Conservation (phyloP, 2,113 vertebrate species). For the Gallinago undulata region DNA sequence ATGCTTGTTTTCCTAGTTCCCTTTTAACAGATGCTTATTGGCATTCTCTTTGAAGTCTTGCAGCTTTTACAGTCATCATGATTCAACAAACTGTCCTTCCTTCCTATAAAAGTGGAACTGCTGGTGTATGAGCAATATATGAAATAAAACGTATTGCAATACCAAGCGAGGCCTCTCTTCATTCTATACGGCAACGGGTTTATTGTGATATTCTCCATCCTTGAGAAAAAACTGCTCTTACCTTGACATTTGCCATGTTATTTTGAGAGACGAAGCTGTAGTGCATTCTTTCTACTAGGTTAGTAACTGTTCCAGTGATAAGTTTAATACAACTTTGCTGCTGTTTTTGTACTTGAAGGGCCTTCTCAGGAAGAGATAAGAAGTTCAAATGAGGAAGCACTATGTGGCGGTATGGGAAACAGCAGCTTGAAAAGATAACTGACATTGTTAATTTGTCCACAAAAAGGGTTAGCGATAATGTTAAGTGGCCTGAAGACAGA, state of each 20-base stretch:
- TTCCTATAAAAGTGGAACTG: not conserved
- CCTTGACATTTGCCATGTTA: not conserved
- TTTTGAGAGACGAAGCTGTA: not conserved
- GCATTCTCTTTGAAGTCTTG: not conserved
- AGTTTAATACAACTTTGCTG: not conserved
- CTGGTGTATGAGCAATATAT: not conserved
- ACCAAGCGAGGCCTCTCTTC: not conserved
- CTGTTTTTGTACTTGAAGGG: not conserved
- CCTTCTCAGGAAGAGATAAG: conserved; percentile 36
- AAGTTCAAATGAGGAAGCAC: conserved; percentile 27
- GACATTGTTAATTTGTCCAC: conserved; percentile 20
- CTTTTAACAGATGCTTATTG: not conserved
- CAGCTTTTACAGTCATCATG: not conserved
- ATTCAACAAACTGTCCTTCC: conserved; percentile 1
- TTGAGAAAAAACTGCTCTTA: not conserved
- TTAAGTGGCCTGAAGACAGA: conserved; percentile 18
- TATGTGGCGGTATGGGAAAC: not conserved
- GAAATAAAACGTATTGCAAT: not conserved
- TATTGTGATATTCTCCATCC: not conserved
- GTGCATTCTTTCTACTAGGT: not conserved
- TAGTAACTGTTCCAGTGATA: not conserved
- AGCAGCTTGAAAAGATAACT: conserved; percentile 34
- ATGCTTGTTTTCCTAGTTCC: not conserved
- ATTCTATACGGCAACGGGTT: not conserved
- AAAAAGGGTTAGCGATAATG: not conserved